Evolutionary conservation across 2,888 invertebrate genomes (phyloP).

Genomic region (Neoitamus cyanurus): DNA sequence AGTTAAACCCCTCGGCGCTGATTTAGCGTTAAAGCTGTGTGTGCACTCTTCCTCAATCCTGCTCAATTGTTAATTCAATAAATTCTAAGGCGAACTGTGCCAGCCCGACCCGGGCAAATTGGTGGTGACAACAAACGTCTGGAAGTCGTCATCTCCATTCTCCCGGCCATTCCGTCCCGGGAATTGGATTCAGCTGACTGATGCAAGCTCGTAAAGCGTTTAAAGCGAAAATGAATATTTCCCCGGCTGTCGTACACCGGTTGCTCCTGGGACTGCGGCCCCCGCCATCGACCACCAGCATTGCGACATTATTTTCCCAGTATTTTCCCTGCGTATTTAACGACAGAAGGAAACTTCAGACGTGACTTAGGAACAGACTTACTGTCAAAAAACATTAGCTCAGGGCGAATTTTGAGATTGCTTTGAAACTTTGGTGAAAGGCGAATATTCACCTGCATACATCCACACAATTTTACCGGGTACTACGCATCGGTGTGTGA

Average conservation of each 20-base stretch:
- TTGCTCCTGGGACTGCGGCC: background rate
- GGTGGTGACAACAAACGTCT: slow-evolving; percentile 40
- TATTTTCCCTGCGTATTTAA: background rate
- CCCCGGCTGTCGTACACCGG: background rate
- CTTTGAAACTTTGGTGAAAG: too few species aligned
- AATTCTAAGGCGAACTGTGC: slow-evolving; percentile 18
- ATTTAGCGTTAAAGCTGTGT: slow-evolving; percentile 13
- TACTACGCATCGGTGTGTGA: too few species aligned
- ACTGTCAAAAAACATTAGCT: too few species aligned
- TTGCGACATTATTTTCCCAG: background rate
- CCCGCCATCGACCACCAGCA: background rate
- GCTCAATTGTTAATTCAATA: slow-evolving; percentile 39
- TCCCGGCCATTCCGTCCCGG: background rate
- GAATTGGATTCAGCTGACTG: slow-evolving; percentile 1
- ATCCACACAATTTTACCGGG: too few species aligned
- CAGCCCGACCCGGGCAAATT: slow-evolving; percentile 4
- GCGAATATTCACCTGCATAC: too few species aligned
- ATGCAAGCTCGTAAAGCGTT: background rate
- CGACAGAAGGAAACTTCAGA: too few species aligned
- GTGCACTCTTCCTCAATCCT: slow-evolving; percentile 17
- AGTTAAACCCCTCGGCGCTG: background rate
- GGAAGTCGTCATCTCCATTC: slow-evolving; percentile 19
- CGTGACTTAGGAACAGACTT: too few species aligned
- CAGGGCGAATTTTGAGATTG: too few species aligned
- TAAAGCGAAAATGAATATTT: slow-evolving; percentile 16